These are phyloP conservation scores for Eristalis tenax DNA, from an alignment of 2,888 invertebrate genomes.

Conservation along the genomic window DNA sequence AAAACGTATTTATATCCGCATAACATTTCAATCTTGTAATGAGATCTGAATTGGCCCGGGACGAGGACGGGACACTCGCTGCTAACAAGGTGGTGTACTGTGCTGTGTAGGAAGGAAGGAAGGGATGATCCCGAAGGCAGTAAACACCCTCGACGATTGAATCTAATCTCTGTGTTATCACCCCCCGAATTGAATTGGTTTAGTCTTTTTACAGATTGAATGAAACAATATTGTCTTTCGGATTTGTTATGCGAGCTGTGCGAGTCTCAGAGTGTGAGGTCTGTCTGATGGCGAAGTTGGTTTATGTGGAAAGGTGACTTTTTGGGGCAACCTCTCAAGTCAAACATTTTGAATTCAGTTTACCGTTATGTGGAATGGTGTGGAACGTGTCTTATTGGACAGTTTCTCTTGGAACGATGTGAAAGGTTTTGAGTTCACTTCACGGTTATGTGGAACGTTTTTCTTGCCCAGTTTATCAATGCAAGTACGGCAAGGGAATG, in stretches of 20 bases:
- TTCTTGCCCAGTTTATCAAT: too few species aligned
- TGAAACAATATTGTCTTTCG: constrained; percentile 13
- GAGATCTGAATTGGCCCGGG: constrained; percentile 66
- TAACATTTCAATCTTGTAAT: constrained; percentile 69
- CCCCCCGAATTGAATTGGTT: constrained; percentile 9
- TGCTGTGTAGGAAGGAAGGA: background rate
- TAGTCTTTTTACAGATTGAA: background rate
- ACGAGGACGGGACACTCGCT: constrained; percentile 26
- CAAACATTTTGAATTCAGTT: too few species aligned
- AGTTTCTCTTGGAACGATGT: too few species aligned
- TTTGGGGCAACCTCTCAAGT: too few species aligned
- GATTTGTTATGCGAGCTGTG: background rate
- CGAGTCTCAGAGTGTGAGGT: background rate
- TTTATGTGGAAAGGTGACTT: background rate
- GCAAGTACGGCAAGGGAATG: too few species aligned
- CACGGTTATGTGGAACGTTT: too few species aligned
- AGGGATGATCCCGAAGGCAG: constrained; percentile 23
- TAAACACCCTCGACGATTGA: constrained; percentile 47
- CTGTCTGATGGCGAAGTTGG: background rate
- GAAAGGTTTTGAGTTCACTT: too few species aligned
- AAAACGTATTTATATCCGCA: constrained; percentile 64
- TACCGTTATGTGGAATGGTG: too few species aligned
- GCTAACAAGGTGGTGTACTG: constrained; percentile 49
- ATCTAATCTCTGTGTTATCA: constrained; percentile 46
- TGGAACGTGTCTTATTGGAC: too few species aligned